Evolutionary conservation across 2,888 invertebrate species (phyloP).

Genomic region (Bombylius discolor): DNA sequence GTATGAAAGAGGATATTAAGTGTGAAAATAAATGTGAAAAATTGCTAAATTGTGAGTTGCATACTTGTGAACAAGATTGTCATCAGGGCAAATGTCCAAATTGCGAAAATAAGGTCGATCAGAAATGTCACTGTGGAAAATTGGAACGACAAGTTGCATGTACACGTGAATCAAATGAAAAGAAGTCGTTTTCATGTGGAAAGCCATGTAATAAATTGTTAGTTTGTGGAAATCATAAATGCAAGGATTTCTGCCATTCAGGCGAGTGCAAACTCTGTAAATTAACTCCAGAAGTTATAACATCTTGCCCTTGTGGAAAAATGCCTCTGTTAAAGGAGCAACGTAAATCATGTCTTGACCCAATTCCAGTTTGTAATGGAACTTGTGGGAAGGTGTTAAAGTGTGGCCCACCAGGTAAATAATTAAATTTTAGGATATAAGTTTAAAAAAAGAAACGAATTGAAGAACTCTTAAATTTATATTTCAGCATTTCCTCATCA

Average conservation of each 20-base stretch:
- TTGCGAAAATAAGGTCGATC: slow-evolving; percentile 53
- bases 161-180: slow-evolving; percentile 39
- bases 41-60: slow-evolving; percentile 60
- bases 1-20: slow-evolving; percentile 52
- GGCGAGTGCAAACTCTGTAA: slow-evolving; percentile 53
- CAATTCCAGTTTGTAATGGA: slow-evolving; percentile 68
- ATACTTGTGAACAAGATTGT: slow-evolving; percentile 59
- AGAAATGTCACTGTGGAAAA: slow-evolving; percentile 61
- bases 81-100: slow-evolving; percentile 65
- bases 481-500: slow-evolving; percentile 43
- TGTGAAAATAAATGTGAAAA: slow-evolving; percentile 67
- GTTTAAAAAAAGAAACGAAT: slow-evolving; percentile 10
- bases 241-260: slow-evolving; percentile 53
- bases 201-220: slow-evolving; percentile 47
- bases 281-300: slow-evolving; percentile 46
- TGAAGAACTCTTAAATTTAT: neutral
- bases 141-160: slow-evolving; percentile 49
- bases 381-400: slow-evolving; percentile 49
- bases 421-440: slow-evolving; percentile 1
- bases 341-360: slow-evolving; percentile 62
- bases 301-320: slow-evolving; percentile 66
- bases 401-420: slow-evolving; percentile 53
- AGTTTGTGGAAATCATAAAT: slow-evolving; percentile 57
- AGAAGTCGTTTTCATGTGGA: slow-evolving; percentile 46
- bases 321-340: slow-evolving; percentile 36